Evolutionary conservation across 2,888 invertebrate species (phyloP).

Genomic region (Acheta domesticus): DNA sequence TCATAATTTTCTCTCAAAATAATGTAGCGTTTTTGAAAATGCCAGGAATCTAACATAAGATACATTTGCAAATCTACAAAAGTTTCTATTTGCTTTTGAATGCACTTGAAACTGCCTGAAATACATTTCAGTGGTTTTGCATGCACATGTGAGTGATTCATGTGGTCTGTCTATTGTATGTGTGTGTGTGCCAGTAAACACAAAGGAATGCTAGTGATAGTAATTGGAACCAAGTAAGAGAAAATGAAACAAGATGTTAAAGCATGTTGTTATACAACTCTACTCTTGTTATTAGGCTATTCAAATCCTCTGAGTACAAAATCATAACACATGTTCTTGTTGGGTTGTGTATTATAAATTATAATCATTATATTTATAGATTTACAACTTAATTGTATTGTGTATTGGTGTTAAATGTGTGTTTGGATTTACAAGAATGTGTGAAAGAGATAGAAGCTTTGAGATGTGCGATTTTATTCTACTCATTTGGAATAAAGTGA

Average conservation of each 20-base stretch:
- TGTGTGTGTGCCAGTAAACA: background rate
- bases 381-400: background rate
- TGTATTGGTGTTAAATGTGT: slow-evolving; percentile 3
- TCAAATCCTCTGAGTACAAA: slow-evolving; percentile 1
- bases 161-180: background rate
- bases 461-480: too few species aligned
- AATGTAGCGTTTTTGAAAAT: too few species aligned
- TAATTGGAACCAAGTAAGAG: background rate
- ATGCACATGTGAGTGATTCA: background rate
- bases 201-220: background rate
- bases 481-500: too few species aligned
- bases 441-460: background rate
- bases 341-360: slow-evolving; percentile 18
- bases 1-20: too few species aligned
- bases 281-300: slow-evolving; percentile 18
- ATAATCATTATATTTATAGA: slow-evolving; percentile 18
- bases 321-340: slow-evolving; percentile 11
- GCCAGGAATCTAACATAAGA: background rate
- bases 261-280: slow-evolving; percentile 18
- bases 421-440: background rate
- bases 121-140: background rate
- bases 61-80: background rate
- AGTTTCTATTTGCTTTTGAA: background rate
- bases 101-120: background rate
- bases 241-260: background rate